Base-by-base conservation (phyloP, 2,113 vertebrate genomes). In the Caretta caretta region DNA sequence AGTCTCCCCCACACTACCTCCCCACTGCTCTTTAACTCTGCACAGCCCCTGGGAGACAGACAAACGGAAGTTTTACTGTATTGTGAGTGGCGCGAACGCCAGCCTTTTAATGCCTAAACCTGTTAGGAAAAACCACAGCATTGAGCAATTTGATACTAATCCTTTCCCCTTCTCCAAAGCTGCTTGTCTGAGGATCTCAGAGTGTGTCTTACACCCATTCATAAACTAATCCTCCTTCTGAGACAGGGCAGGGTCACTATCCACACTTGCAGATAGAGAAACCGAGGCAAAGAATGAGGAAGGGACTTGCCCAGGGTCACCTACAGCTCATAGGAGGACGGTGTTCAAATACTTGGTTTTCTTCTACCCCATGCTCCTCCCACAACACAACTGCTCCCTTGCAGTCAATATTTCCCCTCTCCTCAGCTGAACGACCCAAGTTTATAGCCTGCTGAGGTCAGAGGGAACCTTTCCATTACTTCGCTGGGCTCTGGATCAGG, bases 201-300 rank as follows among this genome's bases (percentile, higher is more conserved):
- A 79, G 25, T 46, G 31, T 46, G 27, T n/a, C 62, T 91, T 89
- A 79, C 94, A 83, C 88, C 86, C 42, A 0, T 0, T 88, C 75
- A 4, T 5, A 10, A 50, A 69, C 88, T 88, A 80, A 3, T 1
- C 50, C 84, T 38, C 57, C 4, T 69, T 84, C n/a, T 65, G 59
- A 65, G 78, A 87, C 20, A 38, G 65, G n/a, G 65, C n/a, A 72
- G n/a, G 93, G 84, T 93, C 92, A 69, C 89, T 42, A 57, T 92
- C 86, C 92, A 91, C 81, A 8, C 8, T 54, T 42, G 86, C 89
- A 84, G 89, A 91, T 84, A n/a, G 75, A 93, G 97, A 91, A 97
- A 96, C 95, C 95, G 95, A 97, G 96, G 96, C 96, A 46, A 25
- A 27, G 42, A 78, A 20, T 46, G 46, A 12, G 22, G 38, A 72